Evolutionary conservation across 2,888 invertebrate species (phyloP).

Genomic region (Drosophila suboccidentalis): DNA sequence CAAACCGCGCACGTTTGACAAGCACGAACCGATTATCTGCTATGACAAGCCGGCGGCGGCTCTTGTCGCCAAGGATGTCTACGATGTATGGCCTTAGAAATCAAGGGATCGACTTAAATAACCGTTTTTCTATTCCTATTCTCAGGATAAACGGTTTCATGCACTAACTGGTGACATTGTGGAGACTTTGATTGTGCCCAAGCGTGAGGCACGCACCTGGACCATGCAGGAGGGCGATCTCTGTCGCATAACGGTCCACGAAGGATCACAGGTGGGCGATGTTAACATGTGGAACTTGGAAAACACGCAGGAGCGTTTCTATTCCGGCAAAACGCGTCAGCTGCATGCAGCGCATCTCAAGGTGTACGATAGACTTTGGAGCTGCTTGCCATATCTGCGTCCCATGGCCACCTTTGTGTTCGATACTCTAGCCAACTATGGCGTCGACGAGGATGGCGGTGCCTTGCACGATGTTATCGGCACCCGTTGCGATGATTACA

Average conservation of each 20-base stretch:
- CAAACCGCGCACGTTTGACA: constrained; percentile 76
- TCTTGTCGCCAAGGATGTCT: constrained; percentile 75
- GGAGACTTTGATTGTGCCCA: constrained; percentile 83
- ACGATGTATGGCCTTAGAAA: constrained; percentile 71
- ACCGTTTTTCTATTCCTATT: too few relatives aligned
- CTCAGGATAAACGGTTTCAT: constrained; percentile 75
- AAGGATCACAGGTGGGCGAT: constrained; percentile 86
- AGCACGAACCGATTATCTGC: constrained; percentile 83
- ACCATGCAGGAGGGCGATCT: constrained; percentile 85
- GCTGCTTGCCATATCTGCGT: constrained; percentile 85
- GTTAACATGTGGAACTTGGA: constrained; percentile 86
- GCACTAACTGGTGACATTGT: constrained; percentile 80
- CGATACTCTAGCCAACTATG: constrained; percentile 85
- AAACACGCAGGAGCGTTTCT: constrained; percentile 85
- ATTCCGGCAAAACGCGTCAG: constrained; percentile 86
- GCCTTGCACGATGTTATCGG: constrained; percentile 86
- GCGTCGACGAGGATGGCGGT: constrained; percentile 86
- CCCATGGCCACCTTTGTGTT: constrained; percentile 86
- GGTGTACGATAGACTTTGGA: constrained; percentile 86
- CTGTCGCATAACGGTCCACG: constrained; percentile 85
- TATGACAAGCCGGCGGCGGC: constrained; percentile 84
- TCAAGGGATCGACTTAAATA: too few relatives aligned
- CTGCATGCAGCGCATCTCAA: constrained; percentile 86
- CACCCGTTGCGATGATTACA: constrained; percentile 86
- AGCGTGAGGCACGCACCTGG: constrained; percentile 85